These are phyloP conservation scores for Trachelus stipa DNA, from an alignment of 2,888 invertebrate genomes.

Conservation along the genomic window DNA sequence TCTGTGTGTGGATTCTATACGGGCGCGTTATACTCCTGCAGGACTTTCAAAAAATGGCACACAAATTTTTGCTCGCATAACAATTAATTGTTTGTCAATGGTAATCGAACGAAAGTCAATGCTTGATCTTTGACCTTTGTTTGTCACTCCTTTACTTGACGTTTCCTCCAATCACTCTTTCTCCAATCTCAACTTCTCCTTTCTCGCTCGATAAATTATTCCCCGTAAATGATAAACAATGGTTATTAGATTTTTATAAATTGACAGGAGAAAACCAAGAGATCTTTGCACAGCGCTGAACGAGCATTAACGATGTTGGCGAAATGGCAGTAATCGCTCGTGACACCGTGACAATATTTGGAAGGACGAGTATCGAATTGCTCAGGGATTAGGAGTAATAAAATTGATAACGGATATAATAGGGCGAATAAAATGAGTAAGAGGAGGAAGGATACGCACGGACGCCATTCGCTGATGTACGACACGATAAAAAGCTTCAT, in stretches of 20 bases:
- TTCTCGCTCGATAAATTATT: background rate
- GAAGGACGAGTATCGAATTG: background rate
- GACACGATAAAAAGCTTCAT: background rate
- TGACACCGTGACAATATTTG: background rate
- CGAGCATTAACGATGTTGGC: background rate
- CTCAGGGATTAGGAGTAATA: background rate
- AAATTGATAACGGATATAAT: background rate
- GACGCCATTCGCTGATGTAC: background rate
- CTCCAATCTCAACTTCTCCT: background rate
- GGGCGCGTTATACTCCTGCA: background rate
- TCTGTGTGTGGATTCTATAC: background rate
- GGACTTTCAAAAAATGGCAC: background rate
- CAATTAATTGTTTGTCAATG: background rate
- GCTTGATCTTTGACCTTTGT: background rate
- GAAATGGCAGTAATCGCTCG: background rate
- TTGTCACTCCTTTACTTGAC: background rate
- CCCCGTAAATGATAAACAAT: too few relatives aligned
- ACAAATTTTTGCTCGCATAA: background rate
- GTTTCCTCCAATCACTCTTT: background rate
- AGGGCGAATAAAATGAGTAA: background rate
- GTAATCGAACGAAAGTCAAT: background rate
- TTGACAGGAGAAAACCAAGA: background rate
- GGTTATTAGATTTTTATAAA: background rate
- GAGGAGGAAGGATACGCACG: background rate
- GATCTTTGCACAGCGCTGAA: background rate